phyloP scores from a whole-genome alignment of 1,140 invertebrate species.

The Formica exsecta region DNA sequence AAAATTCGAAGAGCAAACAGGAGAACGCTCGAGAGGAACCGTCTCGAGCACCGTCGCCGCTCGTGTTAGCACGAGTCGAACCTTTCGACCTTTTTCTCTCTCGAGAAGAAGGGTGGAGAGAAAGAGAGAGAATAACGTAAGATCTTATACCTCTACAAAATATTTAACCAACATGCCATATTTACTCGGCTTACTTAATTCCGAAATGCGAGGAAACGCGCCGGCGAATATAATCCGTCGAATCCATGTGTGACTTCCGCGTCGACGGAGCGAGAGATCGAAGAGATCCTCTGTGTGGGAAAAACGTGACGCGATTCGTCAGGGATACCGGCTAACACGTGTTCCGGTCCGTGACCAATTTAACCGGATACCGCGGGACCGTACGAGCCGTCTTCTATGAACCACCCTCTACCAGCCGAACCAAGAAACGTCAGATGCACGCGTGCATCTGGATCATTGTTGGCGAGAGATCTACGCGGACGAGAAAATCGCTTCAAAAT shows the following conservation, averaged over 20 bases:
- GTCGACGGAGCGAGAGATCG: slow-evolving; percentile 20
- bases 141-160: slow-evolving; percentile 56
- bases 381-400: slow-evolving; percentile 35
- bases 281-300: slow-evolving; percentile 80
- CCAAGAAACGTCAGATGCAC: slow-evolving; percentile 71
- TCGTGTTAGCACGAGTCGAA: slow-evolving; percentile 39
- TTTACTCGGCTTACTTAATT: slow-evolving; percentile 64
- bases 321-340: slow-evolving; percentile 82
- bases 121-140: slow-evolving; percentile 23
- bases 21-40: slow-evolving; percentile 15
- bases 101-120: background rate
- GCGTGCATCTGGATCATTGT: slow-evolving; percentile 75
- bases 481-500: slow-evolving; percentile 70
- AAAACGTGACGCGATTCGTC: slow-evolving; percentile 83
- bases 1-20: slow-evolving; percentile 48
- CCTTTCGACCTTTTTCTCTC: background rate
- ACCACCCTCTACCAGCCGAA: slow-evolving; percentile 61
- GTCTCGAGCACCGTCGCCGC: slow-evolving; percentile 1
- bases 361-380: slow-evolving; percentile 82
- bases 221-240: background rate
- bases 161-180: slow-evolving; percentile 63
- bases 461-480: slow-evolving; percentile 66
- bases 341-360: slow-evolving; percentile 84
- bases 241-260: slow-evolving; percentile 27
- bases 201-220: background rate